Base-by-base conservation (phyloP, 1,140 invertebrate genomes). In the Aphaenogaster floridana region DNA sequence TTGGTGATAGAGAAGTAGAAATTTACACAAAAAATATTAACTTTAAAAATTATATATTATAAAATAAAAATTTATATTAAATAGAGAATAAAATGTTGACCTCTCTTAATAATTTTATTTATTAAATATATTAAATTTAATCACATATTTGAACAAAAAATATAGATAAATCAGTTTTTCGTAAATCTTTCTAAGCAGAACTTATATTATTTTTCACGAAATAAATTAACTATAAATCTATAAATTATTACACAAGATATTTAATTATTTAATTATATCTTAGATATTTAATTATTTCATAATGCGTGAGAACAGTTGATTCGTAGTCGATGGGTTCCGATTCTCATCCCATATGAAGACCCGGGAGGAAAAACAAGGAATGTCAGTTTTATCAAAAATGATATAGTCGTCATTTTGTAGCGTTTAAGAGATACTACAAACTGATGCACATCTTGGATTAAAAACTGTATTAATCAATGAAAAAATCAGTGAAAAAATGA, bases 1-100 rank as follows among this genome's bases (percentile, higher is more conserved):
- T 54, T 34, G 48, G 11, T 45, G 34, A 48, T 39, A 52, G 17
- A 64, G 45, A 52, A 7, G n/a, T 15, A n/a, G 1, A 74, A 52
- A 78, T 48, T n/a, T 79, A 69, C 1, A 59, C n/a, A 34, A 6
- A 78, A 66, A 79, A 15, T 34, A 48, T 63, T n/a, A 36, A 34
- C 15, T 52, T 17, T 36, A 0, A 52, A 80, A 79, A 68, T 80
- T 54, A 52, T 21, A 52, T 48, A 50, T 17, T 34, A 77, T 21
- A 48, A 64, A 28, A 7, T 71, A 13, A 71, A 5, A 48, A n/a
- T 63, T 34, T 39, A 28, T 77, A 1, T 15, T 50, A 64, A 66
- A 50, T 15, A 2, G 8, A 2, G 8, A 66, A 21, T 50, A 48
- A 68, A 68, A 78, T 45, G 28, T 45, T 17, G 11, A 1, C 6